A percentile compares a stretch with the other conserved stretches of the same genome.
phyloP scores from a whole-genome alignment of 1,140 invertebrate species.

The Anastrepha obliqua region DNA sequence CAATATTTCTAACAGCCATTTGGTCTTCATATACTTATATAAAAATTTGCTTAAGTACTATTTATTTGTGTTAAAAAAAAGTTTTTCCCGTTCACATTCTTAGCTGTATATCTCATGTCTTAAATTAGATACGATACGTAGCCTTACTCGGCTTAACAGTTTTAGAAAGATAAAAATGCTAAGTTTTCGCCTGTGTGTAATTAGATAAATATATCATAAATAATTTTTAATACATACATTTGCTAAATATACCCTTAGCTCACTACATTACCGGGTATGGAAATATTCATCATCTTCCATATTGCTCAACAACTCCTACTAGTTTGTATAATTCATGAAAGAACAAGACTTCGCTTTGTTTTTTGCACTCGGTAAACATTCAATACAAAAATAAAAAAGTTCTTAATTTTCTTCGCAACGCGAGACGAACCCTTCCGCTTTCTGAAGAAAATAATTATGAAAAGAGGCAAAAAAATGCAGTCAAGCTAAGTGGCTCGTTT shows the following conservation, averaged over 20 bases:
- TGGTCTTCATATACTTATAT: too few relatives aligned
- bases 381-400: conserved; percentile 17
- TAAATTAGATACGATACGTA: too few relatives aligned
- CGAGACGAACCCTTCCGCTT: neutral
- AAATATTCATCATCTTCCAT: neutral
- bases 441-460: conserved; percentile 1
- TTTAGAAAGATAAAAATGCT: too few relatives aligned
- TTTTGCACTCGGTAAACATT: neutral
- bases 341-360: neutral
- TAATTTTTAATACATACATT: too few relatives aligned
- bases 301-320: neutral
- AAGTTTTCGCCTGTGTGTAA: too few relatives aligned
- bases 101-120: too few relatives aligned
- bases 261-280: neutral
- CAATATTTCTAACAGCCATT: too few relatives aligned
- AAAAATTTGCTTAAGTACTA: too few relatives aligned
- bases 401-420: neutral
- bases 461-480: conserved; percentile 21
- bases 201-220: too few relatives aligned
- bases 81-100: too few relatives aligned
- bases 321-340: neutral
- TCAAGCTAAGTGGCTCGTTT: conserved; percentile 17
- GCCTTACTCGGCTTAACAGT: too few relatives aligned
- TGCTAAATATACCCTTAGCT: neutral
- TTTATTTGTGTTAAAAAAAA: too few relatives aligned